These are phyloP conservation scores for Riparia riparia DNA, from an alignment of 2,113 vertebrate species.

Conservation along the genomic window DNA sequence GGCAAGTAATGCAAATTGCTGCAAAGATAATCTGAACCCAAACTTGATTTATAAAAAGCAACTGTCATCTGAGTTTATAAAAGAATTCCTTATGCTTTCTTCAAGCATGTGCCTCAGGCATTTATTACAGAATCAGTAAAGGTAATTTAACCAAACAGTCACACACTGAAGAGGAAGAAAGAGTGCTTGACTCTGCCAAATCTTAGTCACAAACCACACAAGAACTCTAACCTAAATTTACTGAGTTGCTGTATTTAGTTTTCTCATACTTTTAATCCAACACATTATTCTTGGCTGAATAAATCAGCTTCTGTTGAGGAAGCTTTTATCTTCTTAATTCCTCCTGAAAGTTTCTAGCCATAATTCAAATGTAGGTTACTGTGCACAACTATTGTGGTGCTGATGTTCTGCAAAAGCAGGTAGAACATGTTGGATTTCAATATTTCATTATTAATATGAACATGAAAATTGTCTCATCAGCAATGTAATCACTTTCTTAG, in stretches of 20 bases:
- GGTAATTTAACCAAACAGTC: neutral
- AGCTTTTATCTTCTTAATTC: neutral
- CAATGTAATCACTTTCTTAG: neutral
- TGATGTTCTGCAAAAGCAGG: neutral
- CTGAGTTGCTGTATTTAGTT: neutral
- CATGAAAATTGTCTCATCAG: neutral
- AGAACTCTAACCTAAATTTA: neutral
- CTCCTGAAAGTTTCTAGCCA: neutral
- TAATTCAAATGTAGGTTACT: neutral
- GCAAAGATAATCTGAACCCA: neutral
- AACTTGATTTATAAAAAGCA: neutral
- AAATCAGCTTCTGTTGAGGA: neutral
- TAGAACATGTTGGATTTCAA: neutral
- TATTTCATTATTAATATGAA: neutral
- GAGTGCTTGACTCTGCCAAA: neutral
- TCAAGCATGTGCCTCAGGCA: neutral
- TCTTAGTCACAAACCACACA: neutral
- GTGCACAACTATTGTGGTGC: neutral
- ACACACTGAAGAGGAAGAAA: neutral
- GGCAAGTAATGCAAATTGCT: neutral
- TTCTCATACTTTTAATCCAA: neutral
- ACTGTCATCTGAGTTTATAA: neutral
- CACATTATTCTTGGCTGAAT: neutral
- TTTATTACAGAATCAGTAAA: neutral
- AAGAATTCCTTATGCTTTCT: neutral